Percentiles rank a stretch among this genome's conserved stretches.
These are phyloP conservation scores for Barypeithes pellucidus DNA, from an alignment of 2,888 invertebrate genomes.

Conservation along the genomic window DNA sequence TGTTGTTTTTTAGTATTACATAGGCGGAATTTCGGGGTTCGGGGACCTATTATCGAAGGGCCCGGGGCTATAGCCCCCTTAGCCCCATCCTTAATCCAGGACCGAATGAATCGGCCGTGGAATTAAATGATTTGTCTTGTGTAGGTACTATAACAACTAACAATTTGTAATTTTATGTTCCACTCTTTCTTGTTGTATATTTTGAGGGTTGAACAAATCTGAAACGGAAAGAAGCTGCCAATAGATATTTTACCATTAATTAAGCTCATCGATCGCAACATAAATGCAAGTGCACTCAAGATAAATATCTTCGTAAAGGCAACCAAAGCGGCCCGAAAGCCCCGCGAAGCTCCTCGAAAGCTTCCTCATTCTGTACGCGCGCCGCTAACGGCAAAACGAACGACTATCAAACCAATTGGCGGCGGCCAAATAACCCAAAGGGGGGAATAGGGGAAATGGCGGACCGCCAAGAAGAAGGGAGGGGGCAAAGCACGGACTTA, in stretches of 20 bases:
- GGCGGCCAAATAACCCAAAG: constrained; percentile 63
- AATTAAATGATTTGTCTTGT: no score
- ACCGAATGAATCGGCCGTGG: no score
- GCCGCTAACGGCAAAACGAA: constrained; percentile 54
- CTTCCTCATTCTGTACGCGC: constrained; percentile 53
- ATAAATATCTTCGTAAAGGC: constrained; percentile 53
- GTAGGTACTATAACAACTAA: no score
- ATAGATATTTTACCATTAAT: neutral
- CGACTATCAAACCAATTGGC: constrained; percentile 56
- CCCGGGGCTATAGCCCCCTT: no score
- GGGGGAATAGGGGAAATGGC: constrained; percentile 56
- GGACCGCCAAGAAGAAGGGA: constrained; percentile 31
- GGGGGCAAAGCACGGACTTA: constrained; percentile 67
- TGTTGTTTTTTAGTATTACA: no score
- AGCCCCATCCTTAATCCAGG: no score
- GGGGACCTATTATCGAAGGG: no score
- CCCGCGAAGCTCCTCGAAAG: constrained; percentile 54
- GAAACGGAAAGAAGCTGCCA: neutral
- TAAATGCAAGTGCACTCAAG: constrained; percentile 37
- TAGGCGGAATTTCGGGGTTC: no score
- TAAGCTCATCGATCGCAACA: constrained; percentile 28
- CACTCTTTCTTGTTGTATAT: no score
- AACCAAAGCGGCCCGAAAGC: constrained; percentile 53
- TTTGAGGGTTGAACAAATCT: no score
- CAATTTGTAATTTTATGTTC: no score